Evolutionary conservation across 2,113 vertebrate species (phyloP), one percentile per base, ranked within the genome.

Genomic region (Equus przewalskii): DNA sequence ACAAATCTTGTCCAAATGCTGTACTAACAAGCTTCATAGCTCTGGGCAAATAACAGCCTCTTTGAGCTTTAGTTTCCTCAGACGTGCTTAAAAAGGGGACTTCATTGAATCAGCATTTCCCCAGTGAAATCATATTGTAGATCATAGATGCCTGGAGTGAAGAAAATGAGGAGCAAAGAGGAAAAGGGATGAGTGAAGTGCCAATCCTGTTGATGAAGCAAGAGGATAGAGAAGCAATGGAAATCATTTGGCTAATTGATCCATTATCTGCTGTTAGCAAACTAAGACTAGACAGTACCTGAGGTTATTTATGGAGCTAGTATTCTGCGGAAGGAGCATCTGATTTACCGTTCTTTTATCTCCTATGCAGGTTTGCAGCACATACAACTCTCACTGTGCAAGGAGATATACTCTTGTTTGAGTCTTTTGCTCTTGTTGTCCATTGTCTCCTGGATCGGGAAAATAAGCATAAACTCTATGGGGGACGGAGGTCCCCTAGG

Each of bases 1-100:
- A 49, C 9, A 67, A 16, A 67, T 56, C 28, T 67, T 54, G 46
- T 56, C 6, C n/a, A 64, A 13, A 21, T 8, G n/a, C 36, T 69
- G 26, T 1, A 26, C 15, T 46, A 85, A 62, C 44, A 82, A 26
- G 13, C 54, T 72, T 64, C 30, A 19, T n/a, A 54, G 19, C 18
- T 73, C 28, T 86, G 69, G n/a, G 28, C 13, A 93, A 89, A 85
- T 58, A 65, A 72, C 2, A 76, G 24, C 36, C 41, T 95, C 56
- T 86, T 65, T 88, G 90, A 87, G 21, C 16, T 73, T 85, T 91
- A 56, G 2, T 58, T 83, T 96, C 8, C 54, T 84, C 15, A 33
- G 51, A 54, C 14, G 51, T 60, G 24, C 33, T 93, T 93, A 49
- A 49, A 85, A 95, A 72, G 30, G 18, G 18, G 14, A 46, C 81